These are phyloP conservation scores for Cyrtorhinus lividipennis DNA, from an alignment of 1,140 invertebrate species.

Conservation along the genomic window DNA sequence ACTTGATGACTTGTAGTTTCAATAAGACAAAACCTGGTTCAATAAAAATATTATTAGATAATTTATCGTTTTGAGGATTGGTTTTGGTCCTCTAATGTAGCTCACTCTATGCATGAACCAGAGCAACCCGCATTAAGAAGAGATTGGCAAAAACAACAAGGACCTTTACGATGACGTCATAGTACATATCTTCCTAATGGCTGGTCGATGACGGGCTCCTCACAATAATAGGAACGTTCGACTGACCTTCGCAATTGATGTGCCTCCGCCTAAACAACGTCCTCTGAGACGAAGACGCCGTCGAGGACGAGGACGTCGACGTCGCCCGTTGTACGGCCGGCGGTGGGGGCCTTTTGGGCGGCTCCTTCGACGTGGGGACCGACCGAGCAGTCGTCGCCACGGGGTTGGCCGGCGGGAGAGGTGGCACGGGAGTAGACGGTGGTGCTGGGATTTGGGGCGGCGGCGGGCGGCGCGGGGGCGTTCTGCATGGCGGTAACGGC, in stretches of 20 bases:
- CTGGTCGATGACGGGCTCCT: neutral
- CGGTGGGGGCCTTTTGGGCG: constrained; percentile 2
- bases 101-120: no score
- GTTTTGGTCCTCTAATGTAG: no score
- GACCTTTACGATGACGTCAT: no score
- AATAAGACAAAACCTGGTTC: no score
- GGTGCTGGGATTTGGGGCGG: neutral
- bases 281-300: constrained; percentile 7
- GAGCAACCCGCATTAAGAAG: no score
- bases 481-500: neutral
- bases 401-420: neutral
- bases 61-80: no score
- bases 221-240: neutral
- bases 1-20: no score
- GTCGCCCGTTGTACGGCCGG: constrained; percentile 5
- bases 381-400: neutral
- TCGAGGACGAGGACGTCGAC: constrained; percentile 17
- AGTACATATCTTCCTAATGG: no score
- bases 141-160: no score
- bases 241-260: constrained; percentile 14
- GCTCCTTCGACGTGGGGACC: neutral
- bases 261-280: neutral
- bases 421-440: neutral
- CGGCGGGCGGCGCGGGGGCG: neutral
- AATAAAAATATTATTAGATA: no score